A percentile compares a stretch with the other conserved stretches of the same genome.
Evolutionary conservation across 2,888 invertebrate species (phyloP).

Genomic region (Andrena hattorfiana): DNA sequence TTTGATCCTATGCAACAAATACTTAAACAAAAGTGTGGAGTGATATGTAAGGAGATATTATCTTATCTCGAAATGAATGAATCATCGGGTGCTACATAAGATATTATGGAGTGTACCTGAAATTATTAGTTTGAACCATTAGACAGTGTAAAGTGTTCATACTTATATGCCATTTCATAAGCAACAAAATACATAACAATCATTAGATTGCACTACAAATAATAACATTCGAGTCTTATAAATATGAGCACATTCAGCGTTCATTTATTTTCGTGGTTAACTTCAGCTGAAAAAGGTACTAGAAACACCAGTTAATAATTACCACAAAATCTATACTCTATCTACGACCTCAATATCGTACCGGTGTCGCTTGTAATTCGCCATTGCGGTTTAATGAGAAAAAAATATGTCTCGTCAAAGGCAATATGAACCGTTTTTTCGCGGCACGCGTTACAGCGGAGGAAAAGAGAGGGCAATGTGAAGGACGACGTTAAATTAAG

Average conservation of each 20-base stretch:
- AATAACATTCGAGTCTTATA: not conserved
- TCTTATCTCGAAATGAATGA: conserved; percentile 22
- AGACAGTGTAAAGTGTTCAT: not conserved
- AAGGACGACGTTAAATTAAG: conserved; percentile 1
- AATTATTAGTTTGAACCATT: conserved; percentile 19
- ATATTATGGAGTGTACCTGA: not conserved
- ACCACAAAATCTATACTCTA: conserved; percentile 9
- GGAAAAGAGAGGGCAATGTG: not conserved
- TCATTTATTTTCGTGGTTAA: conserved; percentile 1
- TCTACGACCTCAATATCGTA: not conserved
- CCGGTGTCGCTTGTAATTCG: not conserved
- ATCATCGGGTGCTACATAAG: not conserved
- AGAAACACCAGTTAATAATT: conserved; percentile 31
- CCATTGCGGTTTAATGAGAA: not conserved
- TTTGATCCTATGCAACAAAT: not conserved
- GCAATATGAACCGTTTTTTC: not conserved
- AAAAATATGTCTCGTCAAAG: conserved; percentile 10
- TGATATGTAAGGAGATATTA: not conserved
- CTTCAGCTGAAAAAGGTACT: conserved; percentile 39
- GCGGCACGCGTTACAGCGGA: not conserved
- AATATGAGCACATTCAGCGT: conserved; percentile 18
- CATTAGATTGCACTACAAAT: not conserved
- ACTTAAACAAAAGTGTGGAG: not conserved
- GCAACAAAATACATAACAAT: not conserved
- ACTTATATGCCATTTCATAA: conserved; percentile 4